These are phyloP conservation scores for Stegastes partitus DNA, from an alignment of 2,113 vertebrate genomes.

Conservation along the genomic window DNA sequence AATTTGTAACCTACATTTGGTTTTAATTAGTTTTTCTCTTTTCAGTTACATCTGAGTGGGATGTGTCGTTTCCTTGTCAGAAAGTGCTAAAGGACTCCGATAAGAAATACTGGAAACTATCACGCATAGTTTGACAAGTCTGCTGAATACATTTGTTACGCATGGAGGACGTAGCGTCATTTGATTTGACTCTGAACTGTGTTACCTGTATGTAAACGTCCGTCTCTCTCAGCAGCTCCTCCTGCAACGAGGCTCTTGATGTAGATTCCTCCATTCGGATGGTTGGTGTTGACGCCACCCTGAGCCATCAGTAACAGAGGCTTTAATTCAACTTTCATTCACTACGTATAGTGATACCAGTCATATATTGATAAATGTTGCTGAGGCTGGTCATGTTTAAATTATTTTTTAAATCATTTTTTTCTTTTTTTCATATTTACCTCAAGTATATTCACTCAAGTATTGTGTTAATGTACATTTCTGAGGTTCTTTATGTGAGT, in stretches of 20 bases:
- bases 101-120: too few relatives aligned
- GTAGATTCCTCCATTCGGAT: slow-evolving; percentile 86
- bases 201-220: slow-evolving; percentile 87
- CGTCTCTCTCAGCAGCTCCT: slow-evolving; percentile 88
- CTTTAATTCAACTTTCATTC: slow-evolving; percentile 3
- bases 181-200: background rate
- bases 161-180: too few relatives aligned
- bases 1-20: too few relatives aligned
- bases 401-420: too few relatives aligned
- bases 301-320: slow-evolving; percentile 55
- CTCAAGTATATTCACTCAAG: background rate
- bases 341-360: background rate
- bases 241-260: slow-evolving; percentile 89
- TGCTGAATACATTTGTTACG: too few relatives aligned
- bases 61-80: background rate
- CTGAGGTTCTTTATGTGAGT: background rate
- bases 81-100: too few relatives aligned
- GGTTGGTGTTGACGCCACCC: slow-evolving; percentile 87
- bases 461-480: background rate
- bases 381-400: background rate
- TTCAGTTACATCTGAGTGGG: background rate
- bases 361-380: too few relatives aligned
- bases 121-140: too few relatives aligned
- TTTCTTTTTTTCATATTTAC: too few relatives aligned
- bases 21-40: background rate